phyloP scores from a whole-genome alignment of 2,888 invertebrate species.

The Ectemnius continuus region DNA sequence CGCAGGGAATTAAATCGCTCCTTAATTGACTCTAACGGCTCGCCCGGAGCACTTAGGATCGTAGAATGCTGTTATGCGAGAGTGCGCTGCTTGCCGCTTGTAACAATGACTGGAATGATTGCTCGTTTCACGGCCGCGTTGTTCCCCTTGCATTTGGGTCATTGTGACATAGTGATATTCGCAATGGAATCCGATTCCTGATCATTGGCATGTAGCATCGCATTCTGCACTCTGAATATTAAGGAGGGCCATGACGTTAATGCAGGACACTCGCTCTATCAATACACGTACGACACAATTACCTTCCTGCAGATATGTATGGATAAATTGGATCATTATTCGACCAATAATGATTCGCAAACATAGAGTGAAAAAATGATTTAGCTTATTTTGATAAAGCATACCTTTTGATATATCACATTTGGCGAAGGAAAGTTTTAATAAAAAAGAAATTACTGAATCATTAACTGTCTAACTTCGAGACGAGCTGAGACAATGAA shows the following conservation, averaged over 20 bases:
- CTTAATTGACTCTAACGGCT: slow-evolving; percentile 36
- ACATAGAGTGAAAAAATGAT: no score
- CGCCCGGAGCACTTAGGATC: slow-evolving; percentile 30
- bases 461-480: no score
- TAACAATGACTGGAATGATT: slow-evolving; percentile 30
- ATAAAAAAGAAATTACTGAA: no score
- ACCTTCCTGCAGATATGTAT: no score
- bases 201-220: slow-evolving; percentile 5
- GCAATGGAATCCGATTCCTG: slow-evolving; percentile 42
- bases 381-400: no score
- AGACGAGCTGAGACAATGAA: no score
- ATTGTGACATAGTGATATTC: slow-evolving; percentile 32
- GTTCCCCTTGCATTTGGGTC: slow-evolving; percentile 55
- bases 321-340: no score
- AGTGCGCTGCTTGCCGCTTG: slow-evolving; percentile 2
- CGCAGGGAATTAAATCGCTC: slow-evolving; percentile 9
- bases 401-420: no score
- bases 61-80: slow-evolving; percentile 12
- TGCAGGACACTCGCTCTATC: no score
- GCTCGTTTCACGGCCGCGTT: slow-evolving; percentile 40
- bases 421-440: no score
- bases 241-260: slow-evolving; percentile 36
- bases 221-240: slow-evolving; percentile 61
- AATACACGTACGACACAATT: no score
- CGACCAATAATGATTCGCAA: no score